Percentiles rank a stretch among this genome's conserved stretches.
These are phyloP conservation scores for Aspidapion aeneum DNA, from an alignment of 2,888 invertebrate species.

Conservation along the genomic window DNA sequence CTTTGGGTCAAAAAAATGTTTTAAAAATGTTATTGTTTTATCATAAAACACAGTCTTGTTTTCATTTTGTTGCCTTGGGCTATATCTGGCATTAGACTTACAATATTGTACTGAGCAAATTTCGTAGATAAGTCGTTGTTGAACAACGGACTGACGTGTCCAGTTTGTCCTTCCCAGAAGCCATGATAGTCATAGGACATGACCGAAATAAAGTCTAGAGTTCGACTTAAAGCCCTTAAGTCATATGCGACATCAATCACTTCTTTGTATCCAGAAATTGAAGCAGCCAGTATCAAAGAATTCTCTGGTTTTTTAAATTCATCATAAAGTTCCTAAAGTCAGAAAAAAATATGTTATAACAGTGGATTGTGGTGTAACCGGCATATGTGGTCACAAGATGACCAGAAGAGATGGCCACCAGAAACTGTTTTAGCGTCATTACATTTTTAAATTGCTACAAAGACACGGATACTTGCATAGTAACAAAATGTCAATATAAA, in stretches of 20 bases:
- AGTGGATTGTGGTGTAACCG: conserved; percentile 1
- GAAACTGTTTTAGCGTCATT: no score
- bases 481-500: no score
- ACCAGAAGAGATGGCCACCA: no score
- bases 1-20: no score
- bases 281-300: conserved; percentile 75
- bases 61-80: no score
- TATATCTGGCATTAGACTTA: no score
- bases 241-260: conserved; percentile 87
- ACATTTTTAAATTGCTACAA: no score
- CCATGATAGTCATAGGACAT: conserved; percentile 91
- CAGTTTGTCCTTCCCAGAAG: conserved; percentile 78
- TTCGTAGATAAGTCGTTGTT: conserved; percentile 58
- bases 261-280: conserved; percentile 87
- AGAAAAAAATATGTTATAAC: no score
- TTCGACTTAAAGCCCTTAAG: conserved; percentile 61
- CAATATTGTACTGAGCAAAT: conserved; percentile 74
- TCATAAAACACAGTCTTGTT: no score
- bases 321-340: conserved; percentile 59
- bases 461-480: no score
- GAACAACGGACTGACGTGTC: conserved; percentile 77
- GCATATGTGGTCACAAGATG: background rate
- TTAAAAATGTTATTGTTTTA: no score
- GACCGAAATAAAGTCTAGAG: conserved; percentile 76
- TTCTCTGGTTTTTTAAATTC: conserved; percentile 62